A percentile compares a stretch with the other conserved stretches of the same genome.
These are phyloP conservation scores for Pachycephus smyrnensis DNA, from an alignment of 2,888 invertebrate genomes.

Conservation along the genomic window DNA sequence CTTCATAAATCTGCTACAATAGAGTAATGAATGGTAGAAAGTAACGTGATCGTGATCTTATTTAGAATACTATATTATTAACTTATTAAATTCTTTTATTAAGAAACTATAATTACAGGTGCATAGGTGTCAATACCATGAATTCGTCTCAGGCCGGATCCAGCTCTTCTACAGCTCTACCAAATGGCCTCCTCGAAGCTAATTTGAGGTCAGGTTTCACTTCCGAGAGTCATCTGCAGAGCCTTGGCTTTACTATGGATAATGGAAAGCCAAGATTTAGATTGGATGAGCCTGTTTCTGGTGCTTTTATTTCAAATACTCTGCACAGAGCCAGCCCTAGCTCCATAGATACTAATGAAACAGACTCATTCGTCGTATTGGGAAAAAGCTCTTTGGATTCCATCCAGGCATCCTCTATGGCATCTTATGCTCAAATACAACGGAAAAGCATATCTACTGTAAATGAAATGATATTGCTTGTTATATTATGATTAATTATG, in stretches of 20 bases:
- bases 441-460: constrained; percentile 48
- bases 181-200: not conserved
- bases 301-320: constrained; percentile 29
- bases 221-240: constrained; percentile 40
- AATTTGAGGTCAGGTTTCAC: not conserved
- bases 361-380: constrained; percentile 58
- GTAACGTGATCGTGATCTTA: not conserved
- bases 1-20: not conserved
- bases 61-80: not conserved
- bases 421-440: constrained; percentile 51
- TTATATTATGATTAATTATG: constrained; percentile 2
- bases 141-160: not conserved
- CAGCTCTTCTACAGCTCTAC: not conserved
- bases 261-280: constrained; percentile 47
- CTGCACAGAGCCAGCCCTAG: constrained; percentile 12
- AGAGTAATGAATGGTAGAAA: not conserved
- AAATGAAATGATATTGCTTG: constrained; percentile 20
- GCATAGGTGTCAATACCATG: not conserved
- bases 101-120: not conserved
- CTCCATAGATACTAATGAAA: constrained; percentile 36
- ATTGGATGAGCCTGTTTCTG: constrained; percentile 43
- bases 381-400: constrained; percentile 50
- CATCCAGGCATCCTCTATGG: constrained; percentile 46
- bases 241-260: constrained; percentile 41
- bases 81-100: not conserved